These are phyloP conservation scores for Speoplatyrhinus poulsoni DNA, from an alignment of 2,113 vertebrate species.

Conservation along the genomic window DNA sequence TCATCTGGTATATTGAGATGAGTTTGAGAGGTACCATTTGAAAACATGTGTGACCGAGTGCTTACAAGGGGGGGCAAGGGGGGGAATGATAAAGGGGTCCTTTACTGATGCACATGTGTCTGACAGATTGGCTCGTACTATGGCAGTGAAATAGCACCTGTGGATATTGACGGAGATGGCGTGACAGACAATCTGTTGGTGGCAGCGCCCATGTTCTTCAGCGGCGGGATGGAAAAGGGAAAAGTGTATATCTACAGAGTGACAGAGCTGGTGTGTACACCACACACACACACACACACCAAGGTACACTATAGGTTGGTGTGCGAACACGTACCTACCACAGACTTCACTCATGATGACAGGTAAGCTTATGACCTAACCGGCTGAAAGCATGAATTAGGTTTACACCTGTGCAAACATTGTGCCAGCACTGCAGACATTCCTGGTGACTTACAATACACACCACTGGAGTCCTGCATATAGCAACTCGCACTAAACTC, in stretches of 20 bases:
- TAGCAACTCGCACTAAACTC: conserved; percentile 18
- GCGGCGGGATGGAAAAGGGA: conserved; percentile 87
- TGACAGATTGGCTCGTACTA: conserved; percentile 95
- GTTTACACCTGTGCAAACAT: conserved; percentile 59
- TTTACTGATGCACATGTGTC: neutral
- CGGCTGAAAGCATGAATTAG: conserved; percentile 4
- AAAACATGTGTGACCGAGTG: too few relatives aligned
- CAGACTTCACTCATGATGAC: neutral
- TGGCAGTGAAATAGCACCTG: conserved; percentile 89
- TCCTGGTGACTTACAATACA: conserved; percentile 20
- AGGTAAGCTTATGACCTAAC: neutral
- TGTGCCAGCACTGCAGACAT: conserved; percentile 17
- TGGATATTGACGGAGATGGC: conserved; percentile 84
- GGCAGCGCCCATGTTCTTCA: conserved; percentile 96
- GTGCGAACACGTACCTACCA: neutral
- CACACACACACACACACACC: conserved; percentile 1
- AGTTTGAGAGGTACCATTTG: too few relatives aligned
- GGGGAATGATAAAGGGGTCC: too few relatives aligned
- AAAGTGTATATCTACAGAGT: conserved; percentile 87
- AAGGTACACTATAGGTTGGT: neutral
- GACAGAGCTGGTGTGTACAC: conserved; percentile 75
- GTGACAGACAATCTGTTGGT: conserved; percentile 89
- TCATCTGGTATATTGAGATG: too few relatives aligned
- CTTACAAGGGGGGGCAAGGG: too few relatives aligned
- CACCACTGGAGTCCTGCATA: conserved; percentile 24